Evolutionary conservation across 2,113 vertebrate genomes (phyloP), one percentile per base, ranked within the genome.

Genomic region (Rhynchomys soricoides): DNA sequence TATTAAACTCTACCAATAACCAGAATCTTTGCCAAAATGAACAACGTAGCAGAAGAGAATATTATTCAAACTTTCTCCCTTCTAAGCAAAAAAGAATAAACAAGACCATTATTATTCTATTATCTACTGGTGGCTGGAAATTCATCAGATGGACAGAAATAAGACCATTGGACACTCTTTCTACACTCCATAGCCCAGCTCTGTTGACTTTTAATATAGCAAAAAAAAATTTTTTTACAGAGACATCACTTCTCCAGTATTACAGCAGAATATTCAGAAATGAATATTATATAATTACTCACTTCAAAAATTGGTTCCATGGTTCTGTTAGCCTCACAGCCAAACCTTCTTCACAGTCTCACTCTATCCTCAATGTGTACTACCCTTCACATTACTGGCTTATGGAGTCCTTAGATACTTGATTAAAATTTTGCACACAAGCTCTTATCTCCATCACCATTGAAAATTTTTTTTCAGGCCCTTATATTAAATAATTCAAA

Each of bases 1-100:
- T 92, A 92, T 86, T 90, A 97, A 94, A 77, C 19, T 9, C 45
- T 40, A 71, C 12, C 17, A 77, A 85, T 31, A 91, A 81, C 70
- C 55, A 79, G 87, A 75, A 68, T 7, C 6, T 92, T 81, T 71
- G 43, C 45, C 89, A 74, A 96, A 45, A 71, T n/a, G n/a, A 91
- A 50, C 5, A 82, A 75, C 29, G 73, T 29, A 66, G 71, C 26
- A 93, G 17, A 48, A 71, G 88, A 88, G 31, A 83, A 17, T 66
- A 37, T 59, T 91, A 82, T 66, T 85, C 79, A 59, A 75, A 64
- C 40, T 5, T 21, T 64, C 37, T 50, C 31, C 86, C 66, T 9
- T 86, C 68, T 91, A 68, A 64, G 12, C 34, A 86, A 70, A 21
- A 88, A 75, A 95, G 45, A 94, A 89, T 64, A 26, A 83, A 91